Base-by-base conservation (phyloP, 2,888 invertebrate genomes). In the Tricholauxania praeusta region DNA sequence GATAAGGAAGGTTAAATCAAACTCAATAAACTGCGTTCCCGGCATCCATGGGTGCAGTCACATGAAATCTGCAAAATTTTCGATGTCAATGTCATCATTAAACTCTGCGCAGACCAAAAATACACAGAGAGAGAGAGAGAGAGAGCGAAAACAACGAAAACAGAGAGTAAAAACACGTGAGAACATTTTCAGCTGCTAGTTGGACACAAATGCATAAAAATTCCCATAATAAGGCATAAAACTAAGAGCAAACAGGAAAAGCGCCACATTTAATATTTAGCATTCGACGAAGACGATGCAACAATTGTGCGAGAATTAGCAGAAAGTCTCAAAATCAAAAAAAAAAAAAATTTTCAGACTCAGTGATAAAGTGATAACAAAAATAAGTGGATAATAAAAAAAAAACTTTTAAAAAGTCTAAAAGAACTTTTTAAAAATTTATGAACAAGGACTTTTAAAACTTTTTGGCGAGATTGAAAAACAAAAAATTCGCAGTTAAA, bases 231-330 rank as follows among this genome's bases (percentile, higher is more conserved):
- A 51, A 10, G n/a, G 51, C 52, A 69, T 69, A 69, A 69, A 69
- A 69, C 51, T 60, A 49, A 59, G 60, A 60, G 69, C 51, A 19
- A 62, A 51, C 51, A 69, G 69, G 60, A 52, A 60, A 69, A 60
- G 51, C 60, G 51, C 60, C 49, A 49, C 59, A 69, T 48, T 52
- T 69, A 39, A 19, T 49, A 12, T 60, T 49, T 39, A 51, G 49
- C 47, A 55, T 32, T 32, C 39, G 52, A 17, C 32, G 52, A 15
- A 52, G 39, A 10, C 10, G 39, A 39, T 10, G 32, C 39, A 48
- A 47, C 47, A 63, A 19, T 12, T 63, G 63, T n/a, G 39, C 10
- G 10, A 39, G 10, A 39, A 39, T 39, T 39, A 39, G 10, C 39
- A 10, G 10, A 39, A 10, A 39, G 7, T 1, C 7, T 39, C 0